These are phyloP conservation scores for Marmota flaviventris DNA, from an alignment of 2,113 vertebrate species.

Conservation along the genomic window DNA sequence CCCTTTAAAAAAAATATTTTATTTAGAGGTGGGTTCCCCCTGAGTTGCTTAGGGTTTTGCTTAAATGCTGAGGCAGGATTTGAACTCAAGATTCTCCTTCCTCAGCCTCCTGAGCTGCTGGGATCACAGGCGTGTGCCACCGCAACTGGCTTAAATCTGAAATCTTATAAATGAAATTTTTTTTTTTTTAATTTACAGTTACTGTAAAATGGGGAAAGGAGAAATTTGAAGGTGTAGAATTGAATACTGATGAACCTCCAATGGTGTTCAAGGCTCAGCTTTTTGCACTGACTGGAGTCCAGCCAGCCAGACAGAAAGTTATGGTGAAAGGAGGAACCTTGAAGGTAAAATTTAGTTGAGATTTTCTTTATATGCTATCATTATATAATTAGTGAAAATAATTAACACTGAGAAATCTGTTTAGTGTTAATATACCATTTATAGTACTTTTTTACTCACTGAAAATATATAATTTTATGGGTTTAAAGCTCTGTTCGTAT, in stretches of 20 bases:
- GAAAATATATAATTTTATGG: not conserved
- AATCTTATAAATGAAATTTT: too few relatives aligned
- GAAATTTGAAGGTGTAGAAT: slow-evolving; percentile 97
- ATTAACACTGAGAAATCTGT: not conserved
- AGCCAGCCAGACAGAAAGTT: slow-evolving; percentile 98
- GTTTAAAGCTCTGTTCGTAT: slow-evolving; percentile 27
- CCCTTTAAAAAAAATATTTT: too few relatives aligned
- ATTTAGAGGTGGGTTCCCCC: too few relatives aligned
- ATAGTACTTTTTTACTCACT: slow-evolving; percentile 16
- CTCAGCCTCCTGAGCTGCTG: too few relatives aligned
- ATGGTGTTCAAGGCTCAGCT: slow-evolving; percentile 99
- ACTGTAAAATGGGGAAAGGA: slow-evolving; percentile 99
- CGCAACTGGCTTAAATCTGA: too few relatives aligned
- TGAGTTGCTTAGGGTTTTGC: too few relatives aligned
- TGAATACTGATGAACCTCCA: slow-evolving; percentile 98
- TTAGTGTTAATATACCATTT: slow-evolving; percentile 9
- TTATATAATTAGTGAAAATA: not conserved
- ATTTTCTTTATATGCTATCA: slow-evolving; percentile 11
- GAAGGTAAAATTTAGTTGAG: slow-evolving; percentile 90
- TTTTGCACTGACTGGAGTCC: slow-evolving; percentile 97
- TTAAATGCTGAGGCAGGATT: too few relatives aligned
- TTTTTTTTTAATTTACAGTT: slow-evolving; percentile 87
- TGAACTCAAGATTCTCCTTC: too few relatives aligned
- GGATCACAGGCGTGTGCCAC: too few relatives aligned
- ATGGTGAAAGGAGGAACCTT: slow-evolving; percentile 99